A percentile compares a stretch with the other conserved stretches of the same genome.
phyloP scores from a whole-genome alignment of 2,888 invertebrate species.

The Chalcis sispes region DNA sequence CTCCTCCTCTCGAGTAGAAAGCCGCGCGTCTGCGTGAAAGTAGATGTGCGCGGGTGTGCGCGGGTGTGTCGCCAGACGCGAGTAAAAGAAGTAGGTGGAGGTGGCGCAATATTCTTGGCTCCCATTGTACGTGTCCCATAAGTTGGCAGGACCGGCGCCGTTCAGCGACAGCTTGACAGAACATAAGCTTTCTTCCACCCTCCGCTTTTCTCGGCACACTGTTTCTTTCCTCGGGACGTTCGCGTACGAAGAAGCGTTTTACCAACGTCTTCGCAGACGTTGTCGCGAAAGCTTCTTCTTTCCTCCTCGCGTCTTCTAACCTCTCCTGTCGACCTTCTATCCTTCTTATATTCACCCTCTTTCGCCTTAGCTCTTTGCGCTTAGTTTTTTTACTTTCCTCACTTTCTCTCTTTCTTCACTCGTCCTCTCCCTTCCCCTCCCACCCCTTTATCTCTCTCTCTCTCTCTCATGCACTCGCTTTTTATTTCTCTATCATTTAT shows the following conservation, averaged over 20 bases:
- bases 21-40: not conserved
- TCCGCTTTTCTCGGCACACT: slow-evolving; percentile 34
- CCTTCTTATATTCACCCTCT: not conserved
- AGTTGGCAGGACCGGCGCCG: slow-evolving; percentile 73
- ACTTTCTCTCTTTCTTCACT: not conserved
- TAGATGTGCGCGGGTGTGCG: not conserved
- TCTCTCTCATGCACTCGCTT: too few species aligned
- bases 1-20: not conserved
- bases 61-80: not conserved
- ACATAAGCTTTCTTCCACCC: slow-evolving; percentile 68
- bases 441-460: too few species aligned
- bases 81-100: slow-evolving; percentile 31
- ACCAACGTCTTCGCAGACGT: slow-evolving; percentile 32
- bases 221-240: not conserved
- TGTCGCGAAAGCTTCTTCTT: slow-evolving; percentile 40
- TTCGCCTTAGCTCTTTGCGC: too few species aligned
- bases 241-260: slow-evolving; percentile 39
- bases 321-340: not conserved
- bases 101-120: slow-evolving; percentile 71
- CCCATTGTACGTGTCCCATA: slow-evolving; percentile 74
- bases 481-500: too few species aligned
- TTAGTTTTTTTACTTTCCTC: too few species aligned
- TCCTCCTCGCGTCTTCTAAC: slow-evolving; percentile 31
- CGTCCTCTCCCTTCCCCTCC: slow-evolving; percentile 2
- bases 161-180: slow-evolving; percentile 75